Percentiles rank a stretch among this genome's conserved stretches.
Evolutionary conservation across 2,113 vertebrate species (phyloP).

Genomic region (Oceanodroma tethys): DNA sequence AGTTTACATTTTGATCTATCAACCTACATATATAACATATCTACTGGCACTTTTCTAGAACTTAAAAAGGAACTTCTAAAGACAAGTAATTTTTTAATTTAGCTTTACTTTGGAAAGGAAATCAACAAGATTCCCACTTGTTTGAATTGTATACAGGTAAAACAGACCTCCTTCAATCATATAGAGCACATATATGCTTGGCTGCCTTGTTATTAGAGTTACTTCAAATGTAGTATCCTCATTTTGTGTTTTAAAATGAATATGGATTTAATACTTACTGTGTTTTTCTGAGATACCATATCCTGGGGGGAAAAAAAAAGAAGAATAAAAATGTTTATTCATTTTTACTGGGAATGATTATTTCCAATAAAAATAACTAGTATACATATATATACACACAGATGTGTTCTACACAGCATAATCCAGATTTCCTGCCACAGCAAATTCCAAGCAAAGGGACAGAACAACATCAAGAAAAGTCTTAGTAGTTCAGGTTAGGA

Average conservation of each 20-base stretch:
- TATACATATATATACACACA: neutral
- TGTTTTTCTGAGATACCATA: conserved; percentile 93
- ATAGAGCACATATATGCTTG: neutral
- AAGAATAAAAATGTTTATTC: neutral
- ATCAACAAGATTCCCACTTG: neutral
- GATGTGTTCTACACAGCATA: neutral
- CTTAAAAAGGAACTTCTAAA: neutral
- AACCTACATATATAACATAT: neutral
- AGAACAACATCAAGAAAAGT: neutral
- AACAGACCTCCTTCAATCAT: neutral
- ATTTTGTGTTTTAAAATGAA: neutral
- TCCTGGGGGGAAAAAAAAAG: conserved; percentile 70
- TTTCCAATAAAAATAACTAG: neutral
- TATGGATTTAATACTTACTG: conserved; percentile 82
- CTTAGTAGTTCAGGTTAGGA: neutral
- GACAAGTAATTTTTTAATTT: neutral
- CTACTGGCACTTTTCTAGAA: neutral
- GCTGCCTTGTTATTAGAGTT: neutral
- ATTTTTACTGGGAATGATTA: neutral
- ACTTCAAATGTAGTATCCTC: neutral
- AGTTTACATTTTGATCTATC: neutral
- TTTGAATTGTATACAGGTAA: neutral
- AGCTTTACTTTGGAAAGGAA: neutral
- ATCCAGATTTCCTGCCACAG: neutral
- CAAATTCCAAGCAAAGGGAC: neutral